Percentiles rank a stretch among this genome's conserved stretches.
Evolutionary conservation across 2,888 invertebrate species (phyloP).

Genomic region (Coronaproctus castanopsis): DNA sequence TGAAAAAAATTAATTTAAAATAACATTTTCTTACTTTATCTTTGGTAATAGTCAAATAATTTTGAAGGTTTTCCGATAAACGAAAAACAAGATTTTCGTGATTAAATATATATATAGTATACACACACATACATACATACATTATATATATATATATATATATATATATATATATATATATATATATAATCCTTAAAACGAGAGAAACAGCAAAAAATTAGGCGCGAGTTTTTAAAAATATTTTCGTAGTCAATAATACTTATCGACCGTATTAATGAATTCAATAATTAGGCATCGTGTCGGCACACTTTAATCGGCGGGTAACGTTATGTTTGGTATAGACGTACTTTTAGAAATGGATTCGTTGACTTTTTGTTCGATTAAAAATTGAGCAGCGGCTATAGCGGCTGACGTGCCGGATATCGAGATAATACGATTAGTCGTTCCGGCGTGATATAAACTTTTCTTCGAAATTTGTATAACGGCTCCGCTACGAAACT

Average conservation of each 20-base stretch:
- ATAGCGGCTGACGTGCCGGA: conserved; percentile 75
- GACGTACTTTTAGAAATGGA: neutral
- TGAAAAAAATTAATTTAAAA: no score
- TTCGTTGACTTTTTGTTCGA: conserved; percentile 42
- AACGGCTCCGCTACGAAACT: conserved; percentile 89
- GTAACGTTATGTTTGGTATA: neutral
- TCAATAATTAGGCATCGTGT: no score
- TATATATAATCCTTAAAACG: no score
- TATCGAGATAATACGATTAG: conserved; percentile 92
- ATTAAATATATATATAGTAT: no score
- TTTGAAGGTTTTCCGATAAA: no score
- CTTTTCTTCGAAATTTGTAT: conserved; percentile 98
- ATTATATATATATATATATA: neutral
- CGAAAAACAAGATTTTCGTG: no score
- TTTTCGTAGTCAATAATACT: no score
- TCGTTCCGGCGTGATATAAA: conserved; percentile 88
- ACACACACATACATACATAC: neutral
- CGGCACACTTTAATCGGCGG: neutral
- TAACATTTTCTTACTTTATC: no score
- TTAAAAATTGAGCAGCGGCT: conserved; percentile 78
- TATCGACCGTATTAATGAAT: no score
- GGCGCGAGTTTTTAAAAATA: no score
- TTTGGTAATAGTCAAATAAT: no score
- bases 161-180: neutral
- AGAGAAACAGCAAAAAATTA: no score